A percentile compares a stretch with the other conserved stretches of the same genome.
Evolutionary conservation across 2,797 vertebrate genomes (phyloP).

Genomic region (Pangasius sanitwongsei): DNA sequence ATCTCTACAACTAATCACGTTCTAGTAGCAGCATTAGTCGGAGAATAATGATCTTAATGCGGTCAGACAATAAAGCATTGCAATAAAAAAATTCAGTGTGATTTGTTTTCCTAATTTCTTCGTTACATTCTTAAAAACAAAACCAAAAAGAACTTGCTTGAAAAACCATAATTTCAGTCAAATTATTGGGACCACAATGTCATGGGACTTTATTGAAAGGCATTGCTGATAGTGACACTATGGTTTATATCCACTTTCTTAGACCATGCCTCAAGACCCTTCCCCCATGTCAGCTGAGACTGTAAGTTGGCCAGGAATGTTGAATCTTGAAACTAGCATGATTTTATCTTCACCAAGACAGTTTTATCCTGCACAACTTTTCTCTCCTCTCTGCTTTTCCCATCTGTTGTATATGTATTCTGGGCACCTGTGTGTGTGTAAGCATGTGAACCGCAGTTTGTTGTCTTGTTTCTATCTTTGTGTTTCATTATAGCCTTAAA

Average conservation of each 20-base stretch:
- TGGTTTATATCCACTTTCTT: slow-evolving; percentile 66
- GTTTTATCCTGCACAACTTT: slow-evolving; percentile 6
- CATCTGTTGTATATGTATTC: background rate
- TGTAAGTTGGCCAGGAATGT: slow-evolving; percentile 62
- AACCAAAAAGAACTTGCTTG: background rate
- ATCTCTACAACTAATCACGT: background rate
- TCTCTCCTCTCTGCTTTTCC: background rate
- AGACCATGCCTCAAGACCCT: slow-evolving; percentile 73
- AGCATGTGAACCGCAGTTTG: background rate
- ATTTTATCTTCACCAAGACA: background rate
- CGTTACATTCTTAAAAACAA: background rate
- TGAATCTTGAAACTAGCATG: slow-evolving; percentile 10
- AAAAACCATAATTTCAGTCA: background rate
- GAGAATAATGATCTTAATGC: background rate
- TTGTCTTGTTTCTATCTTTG: slow-evolving; percentile 24
- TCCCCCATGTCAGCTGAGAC: slow-evolving; percentile 75
- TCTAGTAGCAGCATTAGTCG: background rate
- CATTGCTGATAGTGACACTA: slow-evolving; percentile 30
- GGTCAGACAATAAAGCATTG: background rate
- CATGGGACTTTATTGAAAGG: slow-evolving; percentile 2
- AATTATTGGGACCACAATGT: background rate
- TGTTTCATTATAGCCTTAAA: background rate
- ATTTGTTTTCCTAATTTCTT: background rate
- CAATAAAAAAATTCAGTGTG: background rate
- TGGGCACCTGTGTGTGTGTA: background rate